These are phyloP conservation scores for Eremophila alpestris DNA, from an alignment of 2,797 vertebrate species.

Conservation along the genomic window DNA sequence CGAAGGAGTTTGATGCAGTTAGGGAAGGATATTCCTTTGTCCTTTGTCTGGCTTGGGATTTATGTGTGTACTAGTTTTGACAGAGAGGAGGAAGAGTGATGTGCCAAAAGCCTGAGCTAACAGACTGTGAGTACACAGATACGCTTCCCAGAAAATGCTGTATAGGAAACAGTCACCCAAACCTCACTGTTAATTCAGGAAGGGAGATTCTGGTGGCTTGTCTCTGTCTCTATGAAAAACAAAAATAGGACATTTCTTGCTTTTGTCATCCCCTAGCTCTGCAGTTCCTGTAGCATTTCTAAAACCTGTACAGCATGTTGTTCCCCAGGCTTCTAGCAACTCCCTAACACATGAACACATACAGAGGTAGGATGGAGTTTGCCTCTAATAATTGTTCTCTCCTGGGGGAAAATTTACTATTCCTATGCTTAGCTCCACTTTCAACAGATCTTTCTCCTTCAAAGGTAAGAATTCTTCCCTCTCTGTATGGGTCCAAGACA, in stretches of 20 bases:
- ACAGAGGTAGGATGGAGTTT: not conserved
- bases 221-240: not conserved
- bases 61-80: conserved; percentile 26
- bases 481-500: not conserved
- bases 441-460: not conserved
- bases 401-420: not conserved
- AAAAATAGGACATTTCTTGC: not conserved
- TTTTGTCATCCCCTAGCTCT: not conserved
- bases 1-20: not conserved
- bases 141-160: not conserved
- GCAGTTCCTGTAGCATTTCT: not conserved
- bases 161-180: not conserved
- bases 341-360: not conserved
- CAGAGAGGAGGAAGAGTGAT: conserved; percentile 18
- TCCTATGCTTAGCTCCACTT: not conserved
- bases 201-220: not conserved
- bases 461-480: not conserved
- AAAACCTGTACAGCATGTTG: not conserved
- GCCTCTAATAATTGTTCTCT: not conserved
- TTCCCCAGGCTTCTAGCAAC: not conserved
- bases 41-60: conserved; percentile 25
- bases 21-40: conserved; percentile 29
- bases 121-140: not conserved
- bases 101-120: conserved; percentile 13
- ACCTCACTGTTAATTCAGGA: not conserved